phyloP scores from a whole-genome alignment of 2,888 invertebrate genomes.

The Clusia tigrina region DNA sequence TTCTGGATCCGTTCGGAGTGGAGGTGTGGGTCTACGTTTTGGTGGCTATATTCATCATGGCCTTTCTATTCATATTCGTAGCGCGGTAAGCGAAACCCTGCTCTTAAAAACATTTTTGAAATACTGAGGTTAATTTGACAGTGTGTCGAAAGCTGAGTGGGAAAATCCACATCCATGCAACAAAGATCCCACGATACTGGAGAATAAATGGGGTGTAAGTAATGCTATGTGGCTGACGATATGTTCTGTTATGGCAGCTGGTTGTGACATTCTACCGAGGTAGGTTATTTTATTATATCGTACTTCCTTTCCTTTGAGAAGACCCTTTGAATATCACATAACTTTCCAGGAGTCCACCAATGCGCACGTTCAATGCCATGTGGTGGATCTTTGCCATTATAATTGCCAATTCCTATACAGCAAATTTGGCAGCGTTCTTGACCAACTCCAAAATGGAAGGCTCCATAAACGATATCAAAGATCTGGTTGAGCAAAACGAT shows the following conservation, averaged over 20 bases:
- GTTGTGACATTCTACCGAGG: constrained; percentile 91
- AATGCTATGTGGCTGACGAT: constrained; percentile 96
- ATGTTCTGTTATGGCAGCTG: constrained; percentile 92
- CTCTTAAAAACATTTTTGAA: not conserved
- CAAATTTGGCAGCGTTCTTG: constrained; percentile 91
- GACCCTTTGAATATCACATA: not conserved
- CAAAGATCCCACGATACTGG: constrained; percentile 82
- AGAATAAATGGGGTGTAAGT: constrained; percentile 86
- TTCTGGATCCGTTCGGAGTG: constrained; percentile 83
- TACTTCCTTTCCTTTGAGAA: not conserved
- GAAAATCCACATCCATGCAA: constrained; percentile 93
- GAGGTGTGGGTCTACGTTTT: constrained; percentile 93
- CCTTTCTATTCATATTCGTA: constrained; percentile 80
- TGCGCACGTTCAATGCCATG: constrained; percentile 78
- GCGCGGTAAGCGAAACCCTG: constrained; percentile 71
- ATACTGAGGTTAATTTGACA: constrained; percentile 53
- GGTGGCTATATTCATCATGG: constrained; percentile 83
- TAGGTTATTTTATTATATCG: constrained; percentile 57
- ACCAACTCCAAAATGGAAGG: constrained; percentile 89
- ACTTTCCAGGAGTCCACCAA: constrained; percentile 74
- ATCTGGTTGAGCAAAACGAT: constrained; percentile 87
- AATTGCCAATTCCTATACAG: constrained; percentile 88
- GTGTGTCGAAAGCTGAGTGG: constrained; percentile 90
- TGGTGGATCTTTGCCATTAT: constrained; percentile 87
- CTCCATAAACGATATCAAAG: constrained; percentile 88